Percentiles rank a stretch among this genome's conserved stretches.
Conservation (phyloP, 2,113 vertebrate species). For the Phyllopteryx taeniolatus region DNA sequence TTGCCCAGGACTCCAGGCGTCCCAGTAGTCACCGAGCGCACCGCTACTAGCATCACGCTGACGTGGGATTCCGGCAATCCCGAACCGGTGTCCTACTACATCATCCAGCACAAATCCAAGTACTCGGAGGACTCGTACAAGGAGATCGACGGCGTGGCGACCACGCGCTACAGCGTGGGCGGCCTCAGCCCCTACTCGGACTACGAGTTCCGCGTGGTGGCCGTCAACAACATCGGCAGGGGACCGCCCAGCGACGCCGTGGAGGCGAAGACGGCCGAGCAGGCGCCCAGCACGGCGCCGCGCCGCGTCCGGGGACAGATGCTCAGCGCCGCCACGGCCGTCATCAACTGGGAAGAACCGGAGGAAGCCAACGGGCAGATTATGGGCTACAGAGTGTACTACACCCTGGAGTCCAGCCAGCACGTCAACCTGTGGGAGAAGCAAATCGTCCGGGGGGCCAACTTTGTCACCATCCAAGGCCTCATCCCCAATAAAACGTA, state of each 20-base stretch:
- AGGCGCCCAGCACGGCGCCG: slow-evolving; percentile 94
- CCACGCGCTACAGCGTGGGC: slow-evolving; percentile 95
- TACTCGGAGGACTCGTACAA: slow-evolving; percentile 89
- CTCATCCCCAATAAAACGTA: slow-evolving; percentile 95
- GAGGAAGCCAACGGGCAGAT: slow-evolving; percentile 98
- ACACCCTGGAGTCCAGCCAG: slow-evolving; percentile 87
- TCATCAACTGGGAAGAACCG: slow-evolving; percentile 98
- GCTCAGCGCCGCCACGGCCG: slow-evolving; percentile 93
- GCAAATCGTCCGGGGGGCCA: slow-evolving; percentile 91
- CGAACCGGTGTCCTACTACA: slow-evolving; percentile 95
- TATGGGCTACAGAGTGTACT: slow-evolving; percentile 96
- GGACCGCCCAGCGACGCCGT: slow-evolving; percentile 93
- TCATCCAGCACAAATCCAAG: slow-evolving; percentile 96
- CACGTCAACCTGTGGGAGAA: slow-evolving; percentile 96
- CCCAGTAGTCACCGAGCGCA: slow-evolving; percentile 93
- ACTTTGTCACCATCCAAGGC: slow-evolving; percentile 92
- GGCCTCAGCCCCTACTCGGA: slow-evolving; percentile 97
- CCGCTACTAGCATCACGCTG: slow-evolving; percentile 95
- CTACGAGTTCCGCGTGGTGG: slow-evolving; percentile 94
- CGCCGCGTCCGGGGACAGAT: slow-evolving; percentile 93
- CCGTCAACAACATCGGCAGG: slow-evolving; percentile 95
- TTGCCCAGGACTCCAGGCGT: slow-evolving; percentile 92
- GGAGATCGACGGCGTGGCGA: slow-evolving; percentile 96
- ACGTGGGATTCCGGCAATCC: slow-evolving; percentile 99
- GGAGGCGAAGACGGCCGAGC: slow-evolving; percentile 92